These are phyloP conservation scores for Trichopria drosophilae DNA, from an alignment of 2,888 invertebrate species.

Conservation along the genomic window DNA sequence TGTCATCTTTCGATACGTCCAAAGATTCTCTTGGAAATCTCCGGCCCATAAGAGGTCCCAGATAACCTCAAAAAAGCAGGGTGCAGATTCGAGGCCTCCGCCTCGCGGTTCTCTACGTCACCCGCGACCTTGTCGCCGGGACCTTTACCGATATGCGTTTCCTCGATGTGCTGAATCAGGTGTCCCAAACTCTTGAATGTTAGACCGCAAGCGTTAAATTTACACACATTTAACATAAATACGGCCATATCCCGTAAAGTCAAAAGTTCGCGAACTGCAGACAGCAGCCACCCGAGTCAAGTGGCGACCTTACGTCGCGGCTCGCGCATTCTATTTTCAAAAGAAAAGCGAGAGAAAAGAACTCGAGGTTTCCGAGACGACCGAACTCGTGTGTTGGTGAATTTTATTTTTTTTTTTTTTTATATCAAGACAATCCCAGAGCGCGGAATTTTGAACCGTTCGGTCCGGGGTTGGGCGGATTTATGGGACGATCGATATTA, in stretches of 20 bases:
- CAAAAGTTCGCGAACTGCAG: constrained; percentile 17
- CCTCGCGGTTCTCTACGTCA: constrained; percentile 1
- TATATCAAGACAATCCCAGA: too few species aligned
- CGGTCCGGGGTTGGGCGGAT: too few species aligned
- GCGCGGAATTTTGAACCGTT: too few species aligned
- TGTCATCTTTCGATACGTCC: too few species aligned
- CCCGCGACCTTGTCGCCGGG: neutral
- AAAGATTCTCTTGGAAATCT: neutral
- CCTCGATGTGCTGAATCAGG: constrained; percentile 85
- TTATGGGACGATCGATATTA: too few species aligned
- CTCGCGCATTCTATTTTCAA: too few species aligned
- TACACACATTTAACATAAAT: constrained; percentile 87
- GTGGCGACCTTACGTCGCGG: too few species aligned
- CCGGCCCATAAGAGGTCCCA: constrained; percentile 30
- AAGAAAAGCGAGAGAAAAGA: too few species aligned
- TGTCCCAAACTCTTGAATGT: constrained; percentile 80
- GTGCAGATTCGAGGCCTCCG: constrained; percentile 2
- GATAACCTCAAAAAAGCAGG: constrained; percentile 39
- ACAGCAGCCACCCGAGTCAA: too few species aligned
- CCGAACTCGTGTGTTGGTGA: too few species aligned
- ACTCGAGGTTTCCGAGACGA: too few species aligned
- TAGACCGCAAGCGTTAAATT: constrained; percentile 83
- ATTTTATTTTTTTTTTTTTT: too few species aligned
- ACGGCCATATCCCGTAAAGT: constrained; percentile 74
- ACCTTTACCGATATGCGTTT: constrained; percentile 79